Base-by-base conservation (phyloP, 1,140 invertebrate genomes). In the Lucilia cuprina region DNA sequence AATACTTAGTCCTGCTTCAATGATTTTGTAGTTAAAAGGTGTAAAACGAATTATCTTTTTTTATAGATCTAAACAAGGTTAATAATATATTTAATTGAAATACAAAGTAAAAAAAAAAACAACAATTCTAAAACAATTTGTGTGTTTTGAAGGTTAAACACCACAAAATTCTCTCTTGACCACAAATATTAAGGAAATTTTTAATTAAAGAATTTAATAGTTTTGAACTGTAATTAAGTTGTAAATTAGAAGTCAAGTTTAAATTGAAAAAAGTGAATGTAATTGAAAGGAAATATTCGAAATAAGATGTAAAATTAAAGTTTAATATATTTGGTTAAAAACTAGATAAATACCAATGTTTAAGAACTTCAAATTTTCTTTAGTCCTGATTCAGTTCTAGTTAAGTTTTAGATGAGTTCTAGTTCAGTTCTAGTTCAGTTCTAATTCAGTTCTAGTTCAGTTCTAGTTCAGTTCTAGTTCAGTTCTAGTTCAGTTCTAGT, bases 181-280 rank as follows among this genome's bases (percentile, higher is more conserved):
- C 87, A 86, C 85, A 87, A 86, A 84, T 84, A 85, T 88, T 87
- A 84, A 88, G 88, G 88, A 86, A 86, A 84, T 70, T 70, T 70
- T 55, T 49, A 14, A n/a, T 12, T 55, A 55, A 55, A 55, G 13
- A 55, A 17, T 55, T 55, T 55, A 55, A 17, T 55, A 14, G 50
- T 55, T 55, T 55, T 55, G 4, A 55, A 55, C 17, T 41, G 41
- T 10, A 41, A 41, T 41, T 41, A 30, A 41, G 41, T 41, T 41
- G 41, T 30, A 41, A 41, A 41, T 41, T 41, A 41, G 41, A 41
- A 41, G 41, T 60, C 55, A 60, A 60, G 55, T 60, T 60, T 60
- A 60, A 60, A 17, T 60, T 60, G 25, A 30, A 30, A n/a, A 17
- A 60, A 60, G 55, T 60, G 55, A 60, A 60, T 60, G 55, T 2